Conservation (phyloP, 2,888 invertebrate species). For the Aphodius sticticus region DNA sequence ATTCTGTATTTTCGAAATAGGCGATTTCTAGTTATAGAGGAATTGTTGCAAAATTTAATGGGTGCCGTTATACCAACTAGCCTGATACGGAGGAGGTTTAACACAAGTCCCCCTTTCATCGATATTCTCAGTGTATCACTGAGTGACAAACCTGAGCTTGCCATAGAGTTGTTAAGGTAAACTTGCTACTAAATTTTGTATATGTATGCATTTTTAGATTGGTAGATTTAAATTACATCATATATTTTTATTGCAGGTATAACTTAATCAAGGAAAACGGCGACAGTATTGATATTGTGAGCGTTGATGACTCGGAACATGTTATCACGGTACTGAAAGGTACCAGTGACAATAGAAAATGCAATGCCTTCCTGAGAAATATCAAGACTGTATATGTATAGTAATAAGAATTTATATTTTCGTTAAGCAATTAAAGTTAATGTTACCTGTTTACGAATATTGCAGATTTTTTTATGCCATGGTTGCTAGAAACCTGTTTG, state of each 20-base stretch:
- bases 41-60: neutral
- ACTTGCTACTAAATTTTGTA: neutral
- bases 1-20: neutral
- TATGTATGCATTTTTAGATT: neutral
- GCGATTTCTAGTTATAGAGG: neutral
- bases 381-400: neutral
- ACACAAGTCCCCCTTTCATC: neutral
- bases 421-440: neutral
- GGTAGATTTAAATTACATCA: no score
- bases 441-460: neutral
- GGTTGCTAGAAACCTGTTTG: no score
- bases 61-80: neutral
- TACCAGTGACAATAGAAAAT: neutral
- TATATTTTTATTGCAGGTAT: conserved; percentile 13
- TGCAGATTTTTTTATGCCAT: no score
- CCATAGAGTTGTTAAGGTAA: conserved; percentile 26
- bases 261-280: conserved; percentile 24
- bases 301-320: neutral
- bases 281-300: neutral
- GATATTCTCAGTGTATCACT: neutral
- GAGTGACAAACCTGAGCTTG: conserved; percentile 18
- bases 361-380: neutral
- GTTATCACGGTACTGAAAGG: neutral
- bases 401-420: neutral
- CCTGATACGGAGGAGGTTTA: neutral